phyloP scores from a whole-genome alignment of 2,797 vertebrate genomes.

The Siniperca obscura region DNA sequence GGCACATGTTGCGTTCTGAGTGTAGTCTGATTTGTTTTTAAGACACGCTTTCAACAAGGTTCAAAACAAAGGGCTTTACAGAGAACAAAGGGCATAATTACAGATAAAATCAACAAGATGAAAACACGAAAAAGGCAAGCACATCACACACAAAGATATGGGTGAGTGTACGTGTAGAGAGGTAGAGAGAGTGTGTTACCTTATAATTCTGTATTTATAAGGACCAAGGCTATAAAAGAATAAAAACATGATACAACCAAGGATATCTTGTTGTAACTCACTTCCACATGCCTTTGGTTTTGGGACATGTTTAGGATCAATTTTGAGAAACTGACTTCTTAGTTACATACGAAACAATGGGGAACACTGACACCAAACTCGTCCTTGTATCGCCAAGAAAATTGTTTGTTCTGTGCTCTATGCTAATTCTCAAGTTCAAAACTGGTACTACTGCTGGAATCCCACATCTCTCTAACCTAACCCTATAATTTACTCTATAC shows the following conservation, averaged over 20 bases:
- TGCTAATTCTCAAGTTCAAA: not conserved
- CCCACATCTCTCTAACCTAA: slow-evolving; percentile 1
- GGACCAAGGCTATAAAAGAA: slow-evolving; percentile 4
- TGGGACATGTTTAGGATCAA: not conserved
- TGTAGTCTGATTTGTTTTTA: slow-evolving; percentile 38
- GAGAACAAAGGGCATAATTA: slow-evolving; percentile 65
- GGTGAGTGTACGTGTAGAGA: not conserved
- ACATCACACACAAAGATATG: slow-evolving; percentile 21
- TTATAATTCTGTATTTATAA: slow-evolving; percentile 14
- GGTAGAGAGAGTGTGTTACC: not conserved
- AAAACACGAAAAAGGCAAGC: slow-evolving; percentile 33
- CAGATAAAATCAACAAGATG: slow-evolving; percentile 52
- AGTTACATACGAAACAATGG: not conserved
- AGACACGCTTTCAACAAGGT: slow-evolving; percentile 40
- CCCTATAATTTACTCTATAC: not conserved
- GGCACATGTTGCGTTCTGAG: not conserved
- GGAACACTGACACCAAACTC: not conserved
- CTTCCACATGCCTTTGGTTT: not conserved
- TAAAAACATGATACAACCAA: not conserved
- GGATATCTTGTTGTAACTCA: not conserved
- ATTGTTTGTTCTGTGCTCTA: not conserved
- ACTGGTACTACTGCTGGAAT: not conserved
- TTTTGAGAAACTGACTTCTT: not conserved
- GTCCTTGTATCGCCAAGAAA: not conserved
- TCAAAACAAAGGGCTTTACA: slow-evolving; percentile 54